These are phyloP conservation scores for Lasioglossum vierecki DNA, from an alignment of 2,888 invertebrate species.

Conservation along the genomic window DNA sequence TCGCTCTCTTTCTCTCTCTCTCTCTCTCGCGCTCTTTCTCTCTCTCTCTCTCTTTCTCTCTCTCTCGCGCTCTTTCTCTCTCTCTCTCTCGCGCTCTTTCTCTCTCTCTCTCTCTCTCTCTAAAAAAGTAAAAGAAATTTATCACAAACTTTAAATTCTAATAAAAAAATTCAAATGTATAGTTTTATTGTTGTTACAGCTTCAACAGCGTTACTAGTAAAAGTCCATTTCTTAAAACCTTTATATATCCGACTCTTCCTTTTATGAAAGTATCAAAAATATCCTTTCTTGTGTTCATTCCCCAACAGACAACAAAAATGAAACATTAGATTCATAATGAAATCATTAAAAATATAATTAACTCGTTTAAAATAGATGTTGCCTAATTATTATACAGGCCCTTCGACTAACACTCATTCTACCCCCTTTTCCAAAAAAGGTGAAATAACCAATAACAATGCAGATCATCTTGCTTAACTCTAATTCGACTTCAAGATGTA, in stretches of 20 bases:
- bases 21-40: too few species aligned
- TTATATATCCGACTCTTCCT: slow-evolving; percentile 79
- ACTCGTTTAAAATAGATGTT: slow-evolving; percentile 77
- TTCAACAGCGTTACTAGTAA: slow-evolving; percentile 78
- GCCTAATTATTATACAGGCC: slow-evolving; percentile 72
- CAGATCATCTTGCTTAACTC: slow-evolving; percentile 73
- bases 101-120: slow-evolving; percentile 1
- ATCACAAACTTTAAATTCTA: slow-evolving; percentile 70
- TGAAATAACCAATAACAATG: slow-evolving; percentile 64
- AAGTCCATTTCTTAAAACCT: slow-evolving; percentile 78
- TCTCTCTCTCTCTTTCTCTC: too few species aligned
- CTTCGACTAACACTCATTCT: slow-evolving; percentile 73
- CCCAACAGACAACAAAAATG: slow-evolving; percentile 82
- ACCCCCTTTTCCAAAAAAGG: slow-evolving; percentile 65
- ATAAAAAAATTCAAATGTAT: slow-evolving; percentile 78
- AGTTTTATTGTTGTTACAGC: slow-evolving; percentile 80
- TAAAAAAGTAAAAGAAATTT: slow-evolving; percentile 68
- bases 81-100: too few species aligned
- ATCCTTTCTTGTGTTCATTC: slow-evolving; percentile 84
- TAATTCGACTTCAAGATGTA: slow-evolving; percentile 79
- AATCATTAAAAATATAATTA: slow-evolving; percentile 80
- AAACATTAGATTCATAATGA: slow-evolving; percentile 78
- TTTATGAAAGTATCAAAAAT: slow-evolving; percentile 87
- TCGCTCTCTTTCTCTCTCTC: too few species aligned
- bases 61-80: too few species aligned